Evolutionary conservation across 2,888 invertebrate species (phyloP), one percentile per base, ranked within the genome.

Genomic region (Mimas tiliae): DNA sequence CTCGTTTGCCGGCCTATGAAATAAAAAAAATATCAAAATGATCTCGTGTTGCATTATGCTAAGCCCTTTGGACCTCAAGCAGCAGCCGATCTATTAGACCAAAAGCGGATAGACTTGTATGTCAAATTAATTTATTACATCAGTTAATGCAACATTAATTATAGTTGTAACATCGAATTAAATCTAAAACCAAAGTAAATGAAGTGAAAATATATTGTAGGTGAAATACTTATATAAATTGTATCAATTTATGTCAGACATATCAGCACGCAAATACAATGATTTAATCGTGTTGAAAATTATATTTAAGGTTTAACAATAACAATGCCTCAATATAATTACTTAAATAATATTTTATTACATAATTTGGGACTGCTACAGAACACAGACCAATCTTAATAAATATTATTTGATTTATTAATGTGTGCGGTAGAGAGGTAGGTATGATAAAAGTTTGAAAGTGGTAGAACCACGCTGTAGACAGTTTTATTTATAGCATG

Each of bases 91-190:
- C 0, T 14, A 45, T 14, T 12, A 14, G 11, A 45, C 45, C 7
- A 12, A 12, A 45, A 1, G 45, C 14, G 3, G 14, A 45, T 14
- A 9, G 1, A 45, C 42, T 11, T 42, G 9, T 38, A 58, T 19
- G 58, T 16, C 58, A 58, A 12, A 38, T 58, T 42, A 16, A 58
- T 38, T 58, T 42, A 19, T 6, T 12, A 42, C 9, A 58, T 58
- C 42, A 38, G 9, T 58, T 38, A 19, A 19, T 38, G 19, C 58
- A 16, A 58, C 38, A 58, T 58, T 55, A 9, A 48, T 27, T 27
- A 27, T 58, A 58, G 38, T 19, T 42, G 58, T 58, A 38, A 38
- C 38, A 58, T 58, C 42, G 19, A 42, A 38, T 58, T 58, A 58
- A 58, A 58, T 27, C 58, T 58, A 58, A 58, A 42, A 21, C 12